phyloP scores from a whole-genome alignment of 2,113 vertebrate species.

The Excalfactoria chinensis region DNA sequence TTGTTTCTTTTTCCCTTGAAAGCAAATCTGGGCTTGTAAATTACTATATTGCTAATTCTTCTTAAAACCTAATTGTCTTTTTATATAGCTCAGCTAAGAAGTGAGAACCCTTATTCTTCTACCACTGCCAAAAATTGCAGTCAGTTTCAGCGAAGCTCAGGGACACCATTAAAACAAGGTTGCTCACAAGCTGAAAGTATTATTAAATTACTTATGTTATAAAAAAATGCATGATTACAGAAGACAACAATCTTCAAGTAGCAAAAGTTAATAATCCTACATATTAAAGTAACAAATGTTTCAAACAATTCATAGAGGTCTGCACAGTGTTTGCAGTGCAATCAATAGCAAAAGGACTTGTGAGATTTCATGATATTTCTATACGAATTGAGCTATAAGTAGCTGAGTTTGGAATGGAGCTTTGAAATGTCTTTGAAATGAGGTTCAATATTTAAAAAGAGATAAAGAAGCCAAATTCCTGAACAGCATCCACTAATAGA shows the following conservation, averaged over 20 bases:
- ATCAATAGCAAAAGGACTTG: not conserved
- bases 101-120: not conserved
- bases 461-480: not conserved
- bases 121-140: not conserved
- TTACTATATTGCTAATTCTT: not conserved
- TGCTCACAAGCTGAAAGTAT: not conserved
- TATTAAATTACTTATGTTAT: not conserved
- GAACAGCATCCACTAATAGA: not conserved
- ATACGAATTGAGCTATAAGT: accelerated
- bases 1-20: not conserved
- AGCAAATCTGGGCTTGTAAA: not conserved
- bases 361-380: not conserved
- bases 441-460: not conserved
- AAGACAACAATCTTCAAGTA: not conserved
- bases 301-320: not conserved
- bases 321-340: not conserved
- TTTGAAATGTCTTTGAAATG: not conserved
- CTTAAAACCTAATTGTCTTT: not conserved
- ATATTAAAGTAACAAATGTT: not conserved
- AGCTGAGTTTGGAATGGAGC: not conserved
- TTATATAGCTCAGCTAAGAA: not conserved
- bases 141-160: not conserved
- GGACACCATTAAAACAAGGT: not conserved
- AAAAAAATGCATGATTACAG: not conserved
- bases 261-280: not conserved